A percentile compares a stretch with the other conserved stretches of the same genome.
These are phyloP conservation scores for Cheilosia grossa DNA, from an alignment of 2,888 invertebrate genomes.

Conservation along the genomic window DNA sequence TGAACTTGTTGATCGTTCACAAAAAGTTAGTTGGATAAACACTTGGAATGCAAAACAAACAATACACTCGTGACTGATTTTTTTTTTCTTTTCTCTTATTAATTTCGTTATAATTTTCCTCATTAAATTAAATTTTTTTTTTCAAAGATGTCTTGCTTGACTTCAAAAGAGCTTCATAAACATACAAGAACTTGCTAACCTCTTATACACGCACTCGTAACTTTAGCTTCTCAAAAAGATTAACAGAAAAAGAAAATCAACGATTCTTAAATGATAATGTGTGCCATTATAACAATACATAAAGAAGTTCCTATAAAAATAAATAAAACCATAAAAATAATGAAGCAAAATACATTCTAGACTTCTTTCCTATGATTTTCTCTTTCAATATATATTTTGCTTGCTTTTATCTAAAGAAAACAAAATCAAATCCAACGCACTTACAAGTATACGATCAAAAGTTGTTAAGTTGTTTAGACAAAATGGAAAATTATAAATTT, in stretches of 20 bases:
- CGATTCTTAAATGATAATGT: constrained; percentile 68
- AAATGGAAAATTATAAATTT: constrained; percentile 6
- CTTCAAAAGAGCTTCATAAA: constrained; percentile 32
- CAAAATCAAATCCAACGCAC: constrained; percentile 32
- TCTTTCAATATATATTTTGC: constrained; percentile 25
- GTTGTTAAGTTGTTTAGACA: constrained; percentile 40
- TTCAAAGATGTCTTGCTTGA: constrained; percentile 35
- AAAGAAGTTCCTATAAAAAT: constrained; percentile 73
- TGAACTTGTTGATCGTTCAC: constrained; percentile 46
- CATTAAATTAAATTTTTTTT: neutral
- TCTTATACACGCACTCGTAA: constrained; percentile 1
- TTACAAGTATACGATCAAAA: constrained; percentile 61
- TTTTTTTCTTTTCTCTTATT: neutral
- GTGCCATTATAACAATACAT: constrained; percentile 70
- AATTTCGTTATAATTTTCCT: constrained; percentile 9
- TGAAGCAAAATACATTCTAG: constrained; percentile 22
- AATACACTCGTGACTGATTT: constrained; percentile 40
- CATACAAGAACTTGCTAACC: constrained; percentile 11
- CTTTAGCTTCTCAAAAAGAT: constrained; percentile 33
- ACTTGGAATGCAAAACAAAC: constrained; percentile 43
- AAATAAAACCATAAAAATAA: constrained; percentile 52
- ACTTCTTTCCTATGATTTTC: constrained; percentile 1
- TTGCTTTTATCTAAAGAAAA: constrained; percentile 60
- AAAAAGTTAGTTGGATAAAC: constrained; percentile 36
- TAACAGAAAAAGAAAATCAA: constrained; percentile 26